Base-by-base conservation (phyloP, 2,888 invertebrate genomes). In the Rhorus exstirpatorius region DNA sequence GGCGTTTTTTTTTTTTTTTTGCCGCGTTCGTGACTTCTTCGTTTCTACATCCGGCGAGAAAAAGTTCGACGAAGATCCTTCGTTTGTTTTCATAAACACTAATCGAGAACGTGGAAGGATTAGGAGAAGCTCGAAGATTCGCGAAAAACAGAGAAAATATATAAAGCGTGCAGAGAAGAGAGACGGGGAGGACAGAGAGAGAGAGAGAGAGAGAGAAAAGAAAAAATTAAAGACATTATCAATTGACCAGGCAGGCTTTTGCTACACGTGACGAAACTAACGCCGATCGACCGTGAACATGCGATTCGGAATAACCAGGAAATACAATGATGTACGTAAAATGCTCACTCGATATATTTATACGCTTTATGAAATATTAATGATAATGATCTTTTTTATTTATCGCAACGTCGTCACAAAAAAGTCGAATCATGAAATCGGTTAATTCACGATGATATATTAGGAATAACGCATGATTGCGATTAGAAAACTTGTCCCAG, bases 301-400 rank as follows among this genome's bases (percentile, higher is more conserved):
- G 90, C 86, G 85, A 86, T 75, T 87, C 88, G 90, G 89, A 89
- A 90, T 91, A 89, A 88, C 87, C 87, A 87, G 87, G 85, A 86
- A 89, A 14, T 51, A 79, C 86, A 88, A 90, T 82, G 87, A 92
- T 92, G 92, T 92, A 91, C 65, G 92, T 92, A 88, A 53, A 17
- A 38, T 74, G 0, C 41, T 78, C 26, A 24, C 58, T 60, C 49
- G 38, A 38, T 8, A 38, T 38, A 38, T 8, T 1, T 38, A 8
- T 38, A 38, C 6, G 8, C 8, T 38, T 38, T 3, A 8, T 38
- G 38, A 38, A 8, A 8, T 38, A 4, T 7, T 10, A 38, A 38
- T 38, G 38, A 38, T 38, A 38, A 38, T 38, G 8, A 1, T 38
- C 3, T 7, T 35, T 38, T 6, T 41, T 17, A 17, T 41, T 35